These are phyloP conservation scores for Pempheris klunzingeri DNA, from an alignment of 2,797 vertebrate genomes.

Conservation along the genomic window DNA sequence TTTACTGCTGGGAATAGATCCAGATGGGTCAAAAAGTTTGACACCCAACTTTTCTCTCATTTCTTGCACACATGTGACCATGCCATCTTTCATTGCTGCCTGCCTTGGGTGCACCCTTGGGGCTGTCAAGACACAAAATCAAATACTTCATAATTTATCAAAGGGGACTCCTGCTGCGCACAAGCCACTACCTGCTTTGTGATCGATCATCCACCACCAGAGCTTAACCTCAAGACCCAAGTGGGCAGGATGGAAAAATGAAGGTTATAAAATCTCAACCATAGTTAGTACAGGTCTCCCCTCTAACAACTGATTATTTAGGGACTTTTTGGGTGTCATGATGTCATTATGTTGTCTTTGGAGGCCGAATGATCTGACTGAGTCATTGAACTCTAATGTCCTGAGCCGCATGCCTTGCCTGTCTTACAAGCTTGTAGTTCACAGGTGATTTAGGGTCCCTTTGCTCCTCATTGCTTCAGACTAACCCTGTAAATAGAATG, in stretches of 20 bases:
- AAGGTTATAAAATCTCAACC: slow-evolving; percentile 4
- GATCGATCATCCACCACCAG: slow-evolving; percentile 35
- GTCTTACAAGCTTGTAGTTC: slow-evolving; percentile 19
- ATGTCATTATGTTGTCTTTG: slow-evolving; percentile 16
- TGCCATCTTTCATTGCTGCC: slow-evolving; percentile 15
- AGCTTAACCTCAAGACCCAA: slow-evolving; percentile 3
- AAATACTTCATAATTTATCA: slow-evolving; percentile 36
- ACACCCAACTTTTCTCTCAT: background rate
- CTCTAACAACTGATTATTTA: slow-evolving; percentile 37
- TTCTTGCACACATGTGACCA: background rate
- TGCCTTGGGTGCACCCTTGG: background rate
- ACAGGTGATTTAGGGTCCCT: slow-evolving; percentile 40
- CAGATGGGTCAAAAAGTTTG: slow-evolving; percentile 4
- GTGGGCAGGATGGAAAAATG: background rate
- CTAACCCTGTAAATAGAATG: slow-evolving; percentile 11
- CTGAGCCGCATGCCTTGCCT: background rate
- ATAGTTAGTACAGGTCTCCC: slow-evolving; percentile 5
- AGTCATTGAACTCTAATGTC: slow-evolving; percentile 4
- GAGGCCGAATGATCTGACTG: slow-evolving; percentile 14
- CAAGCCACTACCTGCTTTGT: background rate
- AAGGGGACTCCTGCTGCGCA: slow-evolving; percentile 18
- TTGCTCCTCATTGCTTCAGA: slow-evolving; percentile 18
- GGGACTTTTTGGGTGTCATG: slow-evolving; percentile 22
- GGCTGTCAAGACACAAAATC: slow-evolving; percentile 33
- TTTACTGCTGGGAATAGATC: background rate